These are phyloP conservation scores for Serilophus lunatus DNA, from an alignment of 2,113 vertebrate species.

Conservation along the genomic window DNA sequence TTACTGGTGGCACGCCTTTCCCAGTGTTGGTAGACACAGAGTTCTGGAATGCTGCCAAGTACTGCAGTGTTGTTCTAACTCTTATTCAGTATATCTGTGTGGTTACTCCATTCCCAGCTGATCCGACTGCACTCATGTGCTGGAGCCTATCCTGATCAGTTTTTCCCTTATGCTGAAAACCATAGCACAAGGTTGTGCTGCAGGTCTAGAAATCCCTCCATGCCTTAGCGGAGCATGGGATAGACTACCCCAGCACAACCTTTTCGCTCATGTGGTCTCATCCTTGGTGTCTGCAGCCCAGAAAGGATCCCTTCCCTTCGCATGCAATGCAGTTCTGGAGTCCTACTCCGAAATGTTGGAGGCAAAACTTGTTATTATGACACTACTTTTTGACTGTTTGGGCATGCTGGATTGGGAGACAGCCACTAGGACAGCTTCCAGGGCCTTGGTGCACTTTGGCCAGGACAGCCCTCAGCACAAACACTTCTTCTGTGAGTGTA, in stretches of 20 bases:
- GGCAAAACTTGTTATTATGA: neutral
- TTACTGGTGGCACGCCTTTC: neutral
- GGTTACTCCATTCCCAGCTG: neutral
- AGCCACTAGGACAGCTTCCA: neutral
- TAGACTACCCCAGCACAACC: neutral
- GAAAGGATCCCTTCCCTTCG: neutral
- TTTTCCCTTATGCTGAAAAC: neutral
- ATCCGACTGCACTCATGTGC: rapidly evolving
- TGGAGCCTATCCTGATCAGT: neutral
- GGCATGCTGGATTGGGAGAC: neutral
- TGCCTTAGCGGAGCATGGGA: rapidly evolving
- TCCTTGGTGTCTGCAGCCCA: neutral
- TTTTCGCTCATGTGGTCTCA: neutral
- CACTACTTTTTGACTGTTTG: neutral
- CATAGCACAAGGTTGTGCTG: rapidly evolving
- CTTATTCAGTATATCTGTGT: neutral
- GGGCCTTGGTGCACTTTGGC: rapidly evolving
- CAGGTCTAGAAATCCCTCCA: neutral
- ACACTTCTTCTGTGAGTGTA: neutral
- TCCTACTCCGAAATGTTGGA: neutral
- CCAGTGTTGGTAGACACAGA: neutral
- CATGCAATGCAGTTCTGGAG: neutral
- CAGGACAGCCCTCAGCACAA: neutral
- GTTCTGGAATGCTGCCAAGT: neutral
- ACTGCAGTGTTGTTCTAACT: neutral